Percentiles rank a stretch among this genome's conserved stretches.
phyloP scores from a whole-genome alignment of 2,113 vertebrate genomes.

The Etia nguti region DNA sequence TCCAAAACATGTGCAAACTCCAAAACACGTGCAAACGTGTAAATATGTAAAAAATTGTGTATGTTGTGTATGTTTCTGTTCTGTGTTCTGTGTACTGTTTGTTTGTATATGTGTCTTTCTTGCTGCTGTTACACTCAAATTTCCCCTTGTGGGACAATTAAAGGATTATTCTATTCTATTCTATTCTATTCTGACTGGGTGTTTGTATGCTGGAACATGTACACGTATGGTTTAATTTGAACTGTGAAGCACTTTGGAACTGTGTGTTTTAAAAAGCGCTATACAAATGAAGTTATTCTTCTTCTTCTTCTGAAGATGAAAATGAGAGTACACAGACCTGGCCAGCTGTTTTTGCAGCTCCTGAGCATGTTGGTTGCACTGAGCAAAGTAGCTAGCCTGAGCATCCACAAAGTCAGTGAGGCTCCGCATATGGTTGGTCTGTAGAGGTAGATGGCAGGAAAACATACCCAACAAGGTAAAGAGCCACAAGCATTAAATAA shows the following conservation, averaged over 20 bases:
- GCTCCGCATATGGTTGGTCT: conserved; percentile 86
- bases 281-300: background rate
- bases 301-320: background rate
- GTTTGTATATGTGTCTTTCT: too few species aligned
- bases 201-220: background rate
- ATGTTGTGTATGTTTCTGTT: too few species aligned
- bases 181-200: too few species aligned
- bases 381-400: conserved; percentile 87
- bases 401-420: conserved; percentile 90
- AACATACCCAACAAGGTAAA: background rate
- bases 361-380: conserved; percentile 89
- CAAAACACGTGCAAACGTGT: too few species aligned
- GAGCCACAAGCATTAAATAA: background rate
- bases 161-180: too few species aligned
- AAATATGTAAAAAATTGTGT: too few species aligned
- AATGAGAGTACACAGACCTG: conserved; percentile 71
- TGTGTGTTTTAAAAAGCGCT: background rate
- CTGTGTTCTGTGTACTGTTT: too few species aligned
- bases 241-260: background rate
- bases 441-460: background rate
- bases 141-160: too few species aligned
- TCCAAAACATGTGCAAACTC: too few species aligned
- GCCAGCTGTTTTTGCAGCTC: conserved; percentile 92
- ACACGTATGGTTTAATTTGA: background rate
- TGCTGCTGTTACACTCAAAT: too few species aligned